Evolutionary conservation across 2,888 invertebrate genomes (phyloP).

Genomic region (Steromphala cineraria): DNA sequence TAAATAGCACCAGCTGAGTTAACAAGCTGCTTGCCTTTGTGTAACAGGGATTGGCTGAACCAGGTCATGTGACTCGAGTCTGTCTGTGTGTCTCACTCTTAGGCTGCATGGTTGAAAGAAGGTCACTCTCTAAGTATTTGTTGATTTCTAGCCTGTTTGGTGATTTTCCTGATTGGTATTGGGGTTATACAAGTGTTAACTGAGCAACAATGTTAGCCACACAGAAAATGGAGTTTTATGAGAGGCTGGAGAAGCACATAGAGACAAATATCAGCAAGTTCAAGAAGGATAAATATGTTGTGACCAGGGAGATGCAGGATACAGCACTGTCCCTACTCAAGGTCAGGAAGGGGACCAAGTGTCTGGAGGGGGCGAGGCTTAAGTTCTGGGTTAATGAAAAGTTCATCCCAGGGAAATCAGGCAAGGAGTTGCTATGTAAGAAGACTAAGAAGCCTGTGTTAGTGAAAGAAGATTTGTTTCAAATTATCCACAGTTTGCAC

Average conservation of each 20-base stretch:
- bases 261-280: background rate
- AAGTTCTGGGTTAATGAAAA: conserved; percentile 7
- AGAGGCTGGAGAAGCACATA: conserved; percentile 1
- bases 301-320: background rate
- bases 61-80: background rate
- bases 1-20: background rate
- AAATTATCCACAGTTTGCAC: background rate
- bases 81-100: background rate
- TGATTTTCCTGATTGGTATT: too few species aligned
- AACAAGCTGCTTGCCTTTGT: background rate
- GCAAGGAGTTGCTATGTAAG: background rate
- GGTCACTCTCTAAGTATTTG: too few species aligned
- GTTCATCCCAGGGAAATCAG: background rate
- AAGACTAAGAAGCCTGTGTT: background rate
- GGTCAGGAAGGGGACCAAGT: background rate
- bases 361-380: background rate
- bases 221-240: background rate
- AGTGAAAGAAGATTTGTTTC: conserved; percentile 5
- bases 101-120: too few species aligned
- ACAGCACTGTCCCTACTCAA: background rate
- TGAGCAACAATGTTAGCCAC: background rate
- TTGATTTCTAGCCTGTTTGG: too few species aligned
- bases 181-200: too few species aligned
- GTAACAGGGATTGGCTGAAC: background rate
- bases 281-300: background rate